A percentile compares a stretch with the other conserved stretches of the same genome.
Evolutionary conservation across 2,888 invertebrate species (phyloP).

Genomic region (Noctua comes): DNA sequence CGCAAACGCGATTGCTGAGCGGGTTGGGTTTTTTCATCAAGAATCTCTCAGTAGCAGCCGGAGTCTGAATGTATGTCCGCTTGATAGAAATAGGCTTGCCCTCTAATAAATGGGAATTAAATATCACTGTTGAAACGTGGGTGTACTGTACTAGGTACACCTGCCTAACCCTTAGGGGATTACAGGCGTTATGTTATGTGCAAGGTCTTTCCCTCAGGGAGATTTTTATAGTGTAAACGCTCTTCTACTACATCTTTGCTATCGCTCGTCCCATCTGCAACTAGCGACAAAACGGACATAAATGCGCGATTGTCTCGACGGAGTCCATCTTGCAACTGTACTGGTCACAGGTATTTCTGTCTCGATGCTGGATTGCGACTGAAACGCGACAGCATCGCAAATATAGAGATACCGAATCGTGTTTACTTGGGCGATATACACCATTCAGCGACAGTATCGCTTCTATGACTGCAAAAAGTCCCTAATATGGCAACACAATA

Average conservation of each 20-base stretch:
- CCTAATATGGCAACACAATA: neutral
- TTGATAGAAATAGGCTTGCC: neutral
- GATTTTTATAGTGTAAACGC: no score
- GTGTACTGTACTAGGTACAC: no score
- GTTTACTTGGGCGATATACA: neutral
- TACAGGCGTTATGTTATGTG: no score
- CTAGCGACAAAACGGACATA: no score
- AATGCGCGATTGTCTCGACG: no score
- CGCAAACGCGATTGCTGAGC: no score
- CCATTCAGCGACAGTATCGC: neutral
- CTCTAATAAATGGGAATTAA: neutral
- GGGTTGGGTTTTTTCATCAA: neutral
- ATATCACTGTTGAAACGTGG: neutral
- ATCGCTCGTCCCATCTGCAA: no score
- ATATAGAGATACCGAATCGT: neutral
- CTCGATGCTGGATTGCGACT: no score
- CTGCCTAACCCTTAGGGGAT: no score
- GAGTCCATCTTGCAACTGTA: neutral
- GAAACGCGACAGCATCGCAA: neutral
- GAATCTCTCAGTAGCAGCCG: neutral
- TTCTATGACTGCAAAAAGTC: no score
- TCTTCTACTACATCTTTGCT: no score
- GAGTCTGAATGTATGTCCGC: neutral
- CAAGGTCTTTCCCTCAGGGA: no score
- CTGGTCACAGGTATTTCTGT: neutral